Percentiles rank a stretch among this genome's conserved stretches.
Conservation (phyloP, 2,797 vertebrate species). For the Craterocephalus amniculus region DNA sequence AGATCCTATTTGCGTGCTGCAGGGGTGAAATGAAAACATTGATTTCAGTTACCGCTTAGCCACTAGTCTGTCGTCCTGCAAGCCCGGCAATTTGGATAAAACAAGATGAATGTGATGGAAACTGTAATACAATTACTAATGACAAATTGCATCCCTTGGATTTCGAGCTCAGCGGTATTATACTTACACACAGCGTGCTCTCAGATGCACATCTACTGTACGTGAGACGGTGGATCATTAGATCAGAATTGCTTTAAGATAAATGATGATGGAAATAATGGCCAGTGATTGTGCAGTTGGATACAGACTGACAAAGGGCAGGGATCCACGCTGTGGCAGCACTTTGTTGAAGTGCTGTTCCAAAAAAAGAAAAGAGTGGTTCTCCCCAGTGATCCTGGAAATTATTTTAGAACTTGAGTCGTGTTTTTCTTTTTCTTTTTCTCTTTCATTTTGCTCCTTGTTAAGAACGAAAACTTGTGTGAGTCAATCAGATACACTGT, state of each 20-base stretch:
- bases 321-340: conserved; percentile 10
- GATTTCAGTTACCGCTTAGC: conserved; percentile 59
- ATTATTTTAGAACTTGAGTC: conserved; percentile 1
- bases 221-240: conserved; percentile 31
- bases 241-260: conserved; percentile 43
- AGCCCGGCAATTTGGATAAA: conserved; percentile 63
- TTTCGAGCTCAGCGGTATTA: conserved; percentile 60
- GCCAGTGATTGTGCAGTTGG: conserved; percentile 30
- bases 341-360: conserved; percentile 6
- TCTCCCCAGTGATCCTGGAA: neutral
- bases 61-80: conserved; percentile 59
- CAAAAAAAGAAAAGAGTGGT: conserved; percentile 2
- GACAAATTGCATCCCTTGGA: conserved; percentile 62
- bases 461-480: neutral
- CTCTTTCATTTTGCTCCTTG: neutral
- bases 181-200: neutral
- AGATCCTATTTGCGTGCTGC: conserved; percentile 34
- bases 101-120: conserved; percentile 73
- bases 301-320: conserved; percentile 27
- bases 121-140: conserved; percentile 70
- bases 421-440: neutral
- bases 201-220: conserved; percentile 15
- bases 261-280: conserved; percentile 50
- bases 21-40: conserved; percentile 61
- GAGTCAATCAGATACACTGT: neutral